Conservation (phyloP, 2,113 vertebrate species). For the Sylvia atricapilla region DNA sequence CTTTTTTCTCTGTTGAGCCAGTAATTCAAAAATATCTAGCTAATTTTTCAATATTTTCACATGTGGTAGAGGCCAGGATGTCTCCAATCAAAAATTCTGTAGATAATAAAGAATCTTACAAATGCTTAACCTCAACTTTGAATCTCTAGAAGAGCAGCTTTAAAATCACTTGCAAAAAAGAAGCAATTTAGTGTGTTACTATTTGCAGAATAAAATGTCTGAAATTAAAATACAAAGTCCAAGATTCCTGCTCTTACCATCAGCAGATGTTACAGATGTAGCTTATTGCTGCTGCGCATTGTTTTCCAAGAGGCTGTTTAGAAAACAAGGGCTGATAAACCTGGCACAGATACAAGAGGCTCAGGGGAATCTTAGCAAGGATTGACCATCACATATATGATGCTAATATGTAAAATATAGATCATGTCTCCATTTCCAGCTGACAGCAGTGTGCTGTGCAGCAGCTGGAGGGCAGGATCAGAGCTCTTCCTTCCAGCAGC, state of each 20-base stretch:
- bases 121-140: neutral
- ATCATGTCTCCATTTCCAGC: neutral
- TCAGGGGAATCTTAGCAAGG: neutral
- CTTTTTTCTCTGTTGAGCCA: neutral
- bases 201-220: neutral
- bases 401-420: neutral
- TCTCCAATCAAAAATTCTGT: neutral
- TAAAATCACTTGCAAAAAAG: neutral
- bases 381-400: neutral
- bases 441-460: neutral
- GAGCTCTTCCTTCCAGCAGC: neutral
- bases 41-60: neutral
- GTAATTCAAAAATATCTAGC: neutral
- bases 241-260: neutral
- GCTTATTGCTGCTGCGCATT: neutral
- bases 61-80: neutral
- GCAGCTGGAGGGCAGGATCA: neutral
- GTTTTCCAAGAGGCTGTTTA: neutral
- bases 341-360: neutral
- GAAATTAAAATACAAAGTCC: neutral
- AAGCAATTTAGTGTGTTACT: neutral
- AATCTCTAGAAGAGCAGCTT: neutral
- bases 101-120: neutral
- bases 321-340: neutral
- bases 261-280: accelerated